Evolutionary conservation across 2,888 invertebrate species (phyloP), one percentile per base, ranked within the genome.

Genomic region (Anoncus sp.): DNA sequence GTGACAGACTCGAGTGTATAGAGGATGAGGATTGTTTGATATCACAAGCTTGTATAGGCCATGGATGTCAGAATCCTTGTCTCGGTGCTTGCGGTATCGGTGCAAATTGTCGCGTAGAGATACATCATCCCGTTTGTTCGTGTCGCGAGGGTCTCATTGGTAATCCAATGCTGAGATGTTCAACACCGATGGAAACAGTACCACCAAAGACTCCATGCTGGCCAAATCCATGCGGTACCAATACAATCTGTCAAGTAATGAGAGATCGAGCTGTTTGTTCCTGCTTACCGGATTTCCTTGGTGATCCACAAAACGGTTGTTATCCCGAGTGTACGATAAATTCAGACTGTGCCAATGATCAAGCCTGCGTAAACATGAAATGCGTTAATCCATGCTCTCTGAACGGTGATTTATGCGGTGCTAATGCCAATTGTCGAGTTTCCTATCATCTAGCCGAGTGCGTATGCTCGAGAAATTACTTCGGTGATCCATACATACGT

Each of bases 361-460:
- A 95, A 89, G 94, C 96, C 16, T 97, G 97, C 88, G 92, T 96
- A 14, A 94, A 96, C 85, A 93, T 94, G 84, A 94, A 95, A 86
- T 97, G 97, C 87, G 91, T 93, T 73, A 95, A 96, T 91, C 96
- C 96, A 22, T 97, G 97, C 87, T 89, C 92, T 5, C 91, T 94
- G 40, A 20, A 22, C 14, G 94, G 94, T 53, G 95, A 96, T 47
- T 92, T 96, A 49, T 98, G 98, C 88, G 97, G 97, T 65, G 92
- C 96, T 12, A 95, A 96, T 88, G 97, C 97, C 16, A 92, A 95
- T 66, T 98, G 98, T 87, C 92, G 94, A 84, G 96, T 96, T 47
- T 93, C 94, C 38, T 95, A 97, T 87, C 97, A 98, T 87, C 95
- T 96, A 3, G 95, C 97, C n/a, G 94, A 95, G 27, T 98, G 97